Evolutionary conservation across 2,888 invertebrate genomes (phyloP), one percentile per base, ranked within the genome.

Genomic region (Catotricha subobsoleta): DNA sequence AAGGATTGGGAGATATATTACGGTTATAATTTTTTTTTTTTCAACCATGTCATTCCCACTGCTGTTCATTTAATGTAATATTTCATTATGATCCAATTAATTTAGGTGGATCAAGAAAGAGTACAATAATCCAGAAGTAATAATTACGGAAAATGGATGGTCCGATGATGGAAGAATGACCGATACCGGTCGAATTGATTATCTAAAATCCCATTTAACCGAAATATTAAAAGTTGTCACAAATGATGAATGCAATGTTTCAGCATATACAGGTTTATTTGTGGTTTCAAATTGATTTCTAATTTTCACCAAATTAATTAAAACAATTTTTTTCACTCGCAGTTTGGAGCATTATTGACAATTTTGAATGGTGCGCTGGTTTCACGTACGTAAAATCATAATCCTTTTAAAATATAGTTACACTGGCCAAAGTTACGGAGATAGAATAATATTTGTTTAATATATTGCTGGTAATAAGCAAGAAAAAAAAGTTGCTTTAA

Each of bases 91-190:
- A 16, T 33, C 7, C 10, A 5, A 33, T 33, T 33, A 21, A 27
- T 13, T 29, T 36, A 39, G 35, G 23, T 73, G 69, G 67, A 65
- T 76, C 16, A 69, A 67, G 46, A 54, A 66, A 1, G 61, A 61
- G 25, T 76, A 71, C 52, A 62, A 67, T 23, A 62, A 72, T 47
- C 64, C 68, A 0, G 61, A 60, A 35, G 64, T 75, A 6, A 55
- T 70, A 47, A 66, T 75, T 21, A 69, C 68, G 0, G 76, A 76
- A 50, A 74, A 74, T 48, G 75, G 75, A 2, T 72, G 64, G 53
- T 65, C 68, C 0, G 69, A 67, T 16, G 52, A 51, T 10, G 57
- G 57, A 8, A 5, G 23, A 25, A 3, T 40, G 2, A n/a, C 23
- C 9, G 33, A 33, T 16, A n/a, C 10, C 16, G 28, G 15, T 28